Evolutionary conservation across 2,797 vertebrate species (phyloP).

Genomic region (Chelonia mydas): DNA sequence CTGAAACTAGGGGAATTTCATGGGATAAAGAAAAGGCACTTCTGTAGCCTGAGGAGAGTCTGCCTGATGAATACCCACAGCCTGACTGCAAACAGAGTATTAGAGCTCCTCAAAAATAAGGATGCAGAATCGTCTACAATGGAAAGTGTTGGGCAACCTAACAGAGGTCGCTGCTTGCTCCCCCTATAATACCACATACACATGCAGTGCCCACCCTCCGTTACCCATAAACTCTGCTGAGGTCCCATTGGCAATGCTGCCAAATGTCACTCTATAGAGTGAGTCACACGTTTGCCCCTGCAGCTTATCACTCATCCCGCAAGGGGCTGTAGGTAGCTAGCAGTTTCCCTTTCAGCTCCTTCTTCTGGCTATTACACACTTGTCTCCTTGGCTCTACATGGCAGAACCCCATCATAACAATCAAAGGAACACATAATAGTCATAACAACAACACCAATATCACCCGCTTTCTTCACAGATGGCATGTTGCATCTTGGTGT

Average conservation of each 20-base stretch:
- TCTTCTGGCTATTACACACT: no score
- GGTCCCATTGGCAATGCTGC: neutral
- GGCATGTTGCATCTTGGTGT: neutral
- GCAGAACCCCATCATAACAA: neutral
- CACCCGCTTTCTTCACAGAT: neutral
- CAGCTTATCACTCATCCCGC: neutral
- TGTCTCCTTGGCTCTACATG: no score
- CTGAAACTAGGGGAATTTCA: neutral
- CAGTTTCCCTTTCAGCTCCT: neutral
- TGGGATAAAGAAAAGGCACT: neutral
- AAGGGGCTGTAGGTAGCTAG: fast-evolving
- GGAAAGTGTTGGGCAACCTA: neutral
- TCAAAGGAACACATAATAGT: neutral
- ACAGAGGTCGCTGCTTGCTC: neutral
- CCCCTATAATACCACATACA: neutral
- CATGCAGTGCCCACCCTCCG: neutral
- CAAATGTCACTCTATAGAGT: neutral
- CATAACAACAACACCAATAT: neutral
- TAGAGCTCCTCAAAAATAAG: neutral
- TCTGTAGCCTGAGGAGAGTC: neutral
- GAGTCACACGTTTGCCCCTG: no score
- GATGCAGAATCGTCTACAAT: neutral
- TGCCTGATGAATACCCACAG: fast-evolving
- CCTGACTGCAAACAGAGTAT: neutral
- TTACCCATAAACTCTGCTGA: neutral